Base-by-base conservation (phyloP, 2,113 vertebrate species). In the Aix galericulata region DNA sequence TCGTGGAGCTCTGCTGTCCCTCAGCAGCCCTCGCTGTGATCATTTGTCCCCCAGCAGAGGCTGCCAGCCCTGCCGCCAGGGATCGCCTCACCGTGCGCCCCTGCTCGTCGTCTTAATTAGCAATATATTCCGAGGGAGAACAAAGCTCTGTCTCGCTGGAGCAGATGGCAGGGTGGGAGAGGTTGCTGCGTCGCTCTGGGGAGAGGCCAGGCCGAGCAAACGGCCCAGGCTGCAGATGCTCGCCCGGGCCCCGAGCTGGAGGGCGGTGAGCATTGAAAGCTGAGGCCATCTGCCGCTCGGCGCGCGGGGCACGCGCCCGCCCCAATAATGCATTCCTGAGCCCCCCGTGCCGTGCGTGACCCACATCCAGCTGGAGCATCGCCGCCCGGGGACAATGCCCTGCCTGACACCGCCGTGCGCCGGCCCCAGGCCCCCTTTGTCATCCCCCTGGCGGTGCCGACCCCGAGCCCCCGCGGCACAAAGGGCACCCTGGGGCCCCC, bases 101-200 rank as follows among this genome's bases (percentile, higher is more conserved):
- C 95, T 4, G 48, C 21, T 93, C 87, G 3, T 92, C 52, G 1
- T 92, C 86, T 97, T 98, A 98, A 98, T 98, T 97, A 97, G 97
- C 96, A 3, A 1, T 96, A 94, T 97, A 94, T 95, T 94, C 94
- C n/a, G 42, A 12, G 1, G 1, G 92, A 95, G 96, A 94, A 96
- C 92, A 97, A 96, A 98, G 96, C 44, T 97, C 95, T 86, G 82
- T 29, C 90, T 82, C 10, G 1, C 77, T 56, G 72, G 36, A 97
- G 97, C 98, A 98, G 98, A 98, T 98, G 98, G 98, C 27, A 5
- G 85, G 59, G 67, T 91, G 67, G 60, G 56, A 91, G 92, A 80
- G 64, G 90, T 40, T 88, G 76, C 89, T 78, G 55, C 71, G 60
- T 87, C 88, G 25, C 95, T 97, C 76, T 85, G 88, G 89, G 95